Evolutionary conservation across 2,797 vertebrate species (phyloP).

Genomic region (Sebastiscus albofasciatus): DNA sequence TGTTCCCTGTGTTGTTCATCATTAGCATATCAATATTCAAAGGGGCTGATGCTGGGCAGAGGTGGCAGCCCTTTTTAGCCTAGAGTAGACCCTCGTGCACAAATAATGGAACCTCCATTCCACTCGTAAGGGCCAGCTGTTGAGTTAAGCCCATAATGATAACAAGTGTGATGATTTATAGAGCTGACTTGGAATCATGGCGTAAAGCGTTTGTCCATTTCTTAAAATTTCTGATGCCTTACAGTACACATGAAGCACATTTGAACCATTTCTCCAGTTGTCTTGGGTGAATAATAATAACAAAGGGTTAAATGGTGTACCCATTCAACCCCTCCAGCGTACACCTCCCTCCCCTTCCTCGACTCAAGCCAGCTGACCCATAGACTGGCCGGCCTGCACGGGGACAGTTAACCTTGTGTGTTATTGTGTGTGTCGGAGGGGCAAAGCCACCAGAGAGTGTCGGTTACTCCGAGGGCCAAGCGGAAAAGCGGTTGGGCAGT

Average conservation of each 20-base stretch:
- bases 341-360: slow-evolving; percentile 34
- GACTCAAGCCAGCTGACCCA: slow-evolving; percentile 74
- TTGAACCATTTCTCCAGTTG: slow-evolving; percentile 24
- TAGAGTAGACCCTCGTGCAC: slow-evolving; percentile 59
- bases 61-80: slow-evolving; percentile 76
- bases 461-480: slow-evolving; percentile 78
- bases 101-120: slow-evolving; percentile 55
- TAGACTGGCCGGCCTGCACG: slow-evolving; percentile 53
- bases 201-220: neutral
- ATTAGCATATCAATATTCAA: slow-evolving; percentile 89
- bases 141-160: slow-evolving; percentile 48
- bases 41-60: slow-evolving; percentile 69
- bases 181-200: neutral
- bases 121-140: slow-evolving; percentile 68
- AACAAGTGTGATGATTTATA: slow-evolving; percentile 14
- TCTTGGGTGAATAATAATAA: slow-evolving; percentile 40
- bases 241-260: slow-evolving; percentile 22
- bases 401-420: slow-evolving; percentile 71
- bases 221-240: slow-evolving; percentile 9
- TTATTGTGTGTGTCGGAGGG: slow-evolving; percentile 39
- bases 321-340: slow-evolving; percentile 20
- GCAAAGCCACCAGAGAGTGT: slow-evolving; percentile 72
- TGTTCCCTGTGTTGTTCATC: slow-evolving; percentile 82
- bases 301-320: slow-evolving; percentile 74
- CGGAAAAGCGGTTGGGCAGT: slow-evolving; percentile 84